phyloP scores from a whole-genome alignment of 2,888 invertebrate genomes.

The Emmelina monodactyla region DNA sequence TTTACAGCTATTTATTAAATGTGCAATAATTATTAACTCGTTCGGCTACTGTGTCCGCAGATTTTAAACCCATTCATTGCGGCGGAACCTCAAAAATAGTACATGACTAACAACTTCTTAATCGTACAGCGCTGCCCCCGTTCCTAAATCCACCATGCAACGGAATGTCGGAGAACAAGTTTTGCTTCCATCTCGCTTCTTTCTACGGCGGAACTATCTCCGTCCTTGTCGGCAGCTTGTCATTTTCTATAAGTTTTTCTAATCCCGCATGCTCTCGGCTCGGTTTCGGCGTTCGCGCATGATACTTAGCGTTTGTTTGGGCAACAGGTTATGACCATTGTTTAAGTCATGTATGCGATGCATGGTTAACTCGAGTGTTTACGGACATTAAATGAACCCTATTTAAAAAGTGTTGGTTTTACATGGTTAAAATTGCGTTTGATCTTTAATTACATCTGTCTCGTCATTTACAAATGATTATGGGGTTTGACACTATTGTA shows the following conservation, averaged over 20 bases:
- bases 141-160: conserved; percentile 64
- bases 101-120: conserved; percentile 46
- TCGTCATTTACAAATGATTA: too few species aligned
- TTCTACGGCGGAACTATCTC: conserved; percentile 40
- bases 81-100: conserved; percentile 41
- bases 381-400: conserved; percentile 43
- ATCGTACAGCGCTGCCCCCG: conserved; percentile 64
- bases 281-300: conserved; percentile 53
- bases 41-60: conserved; percentile 22
- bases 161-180: conserved; percentile 63
- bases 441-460: not conserved
- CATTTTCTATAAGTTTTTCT: conserved; percentile 68
- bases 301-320: conserved; percentile 53
- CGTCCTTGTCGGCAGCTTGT: conserved; percentile 57
- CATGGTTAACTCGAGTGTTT: conserved; percentile 42
- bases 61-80: conserved; percentile 35
- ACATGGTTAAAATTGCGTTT: conserved; percentile 24
- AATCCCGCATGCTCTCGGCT: conserved; percentile 41
- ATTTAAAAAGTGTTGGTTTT: conserved; percentile 12
- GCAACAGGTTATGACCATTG: conserved; percentile 55
- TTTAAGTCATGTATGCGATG: conserved; percentile 57
- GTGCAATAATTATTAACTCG: too few species aligned
- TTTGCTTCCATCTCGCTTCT: conserved; percentile 54
- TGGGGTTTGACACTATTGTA: too few species aligned
- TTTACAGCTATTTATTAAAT: too few species aligned